Percentiles rank a stretch among this genome's conserved stretches.
Evolutionary conservation across 2,888 invertebrate species (phyloP).

Genomic region (Pinctada fucata): DNA sequence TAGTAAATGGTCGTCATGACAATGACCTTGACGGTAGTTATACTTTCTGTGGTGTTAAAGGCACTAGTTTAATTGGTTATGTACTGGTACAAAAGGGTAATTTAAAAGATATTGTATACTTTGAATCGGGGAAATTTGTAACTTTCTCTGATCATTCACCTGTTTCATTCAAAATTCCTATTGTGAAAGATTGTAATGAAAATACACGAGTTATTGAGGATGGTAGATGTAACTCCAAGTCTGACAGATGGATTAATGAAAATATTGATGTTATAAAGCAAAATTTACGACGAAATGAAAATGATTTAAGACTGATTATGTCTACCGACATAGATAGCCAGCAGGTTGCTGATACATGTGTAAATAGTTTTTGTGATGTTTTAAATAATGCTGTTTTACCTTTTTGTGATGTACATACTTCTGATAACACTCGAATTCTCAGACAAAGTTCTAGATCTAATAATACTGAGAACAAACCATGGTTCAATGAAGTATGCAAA

Average conservation of each 20-base stretch:
- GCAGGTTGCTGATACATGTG: neutral
- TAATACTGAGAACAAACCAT: conserved; percentile 1
- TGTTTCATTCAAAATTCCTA: neutral
- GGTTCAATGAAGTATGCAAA: conserved; percentile 3
- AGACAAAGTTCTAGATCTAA: neutral
- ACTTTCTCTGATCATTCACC: conserved; percentile 7
- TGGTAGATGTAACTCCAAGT: neutral
- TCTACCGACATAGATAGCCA: neutral
- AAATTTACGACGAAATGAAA: neutral
- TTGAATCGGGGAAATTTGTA: neutral
- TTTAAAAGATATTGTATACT: neutral
- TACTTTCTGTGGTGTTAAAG: conserved; percentile 8
- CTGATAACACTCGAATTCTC: neutral
- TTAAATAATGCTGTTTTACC: neutral
- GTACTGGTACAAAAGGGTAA: neutral
- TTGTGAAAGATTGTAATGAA: neutral
- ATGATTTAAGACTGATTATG: neutral
- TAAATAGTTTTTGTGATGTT: conserved; percentile 3
- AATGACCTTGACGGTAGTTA: neutral
- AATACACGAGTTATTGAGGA: neutral
- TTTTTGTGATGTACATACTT: conserved; percentile 2
- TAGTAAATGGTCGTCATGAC: conserved; percentile 23
- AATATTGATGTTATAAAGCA: neutral
- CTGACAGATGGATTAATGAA: neutral
- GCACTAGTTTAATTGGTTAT: conserved; percentile 19